phyloP scores from a whole-genome alignment of 2,113 vertebrate species.

The Trochalopteron elliotii region DNA sequence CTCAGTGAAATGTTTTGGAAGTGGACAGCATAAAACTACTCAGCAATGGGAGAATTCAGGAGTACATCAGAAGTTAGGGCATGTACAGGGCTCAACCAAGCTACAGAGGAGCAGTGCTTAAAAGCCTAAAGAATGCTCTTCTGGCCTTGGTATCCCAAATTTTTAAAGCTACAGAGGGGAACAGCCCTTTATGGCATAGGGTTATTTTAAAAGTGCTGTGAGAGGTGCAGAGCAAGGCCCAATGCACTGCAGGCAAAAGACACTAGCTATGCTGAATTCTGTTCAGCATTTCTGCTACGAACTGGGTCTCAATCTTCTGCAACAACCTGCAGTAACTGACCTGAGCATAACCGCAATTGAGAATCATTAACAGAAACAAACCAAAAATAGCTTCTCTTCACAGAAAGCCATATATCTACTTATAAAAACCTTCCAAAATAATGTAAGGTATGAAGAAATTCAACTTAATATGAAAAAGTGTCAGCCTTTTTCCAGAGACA shows the following conservation, averaged over 20 bases:
- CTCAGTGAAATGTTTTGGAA: neutral
- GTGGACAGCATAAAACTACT: neutral
- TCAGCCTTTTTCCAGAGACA: neutral
- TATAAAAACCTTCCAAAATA: neutral
- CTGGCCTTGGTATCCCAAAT: too few species aligned
- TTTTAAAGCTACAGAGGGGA: neutral
- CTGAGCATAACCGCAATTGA: neutral
- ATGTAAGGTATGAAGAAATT: neutral
- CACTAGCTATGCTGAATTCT: neutral
- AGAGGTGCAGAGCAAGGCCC: neutral
- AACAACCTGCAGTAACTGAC: neutral
- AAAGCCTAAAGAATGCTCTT: neutral
- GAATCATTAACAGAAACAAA: neutral
- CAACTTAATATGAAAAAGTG: neutral
- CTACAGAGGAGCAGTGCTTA: neutral
- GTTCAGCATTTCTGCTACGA: neutral
- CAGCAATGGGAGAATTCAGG: neutral
- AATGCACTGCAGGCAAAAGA: fast-evolving
- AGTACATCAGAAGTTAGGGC: neutral
- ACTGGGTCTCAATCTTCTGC: neutral
- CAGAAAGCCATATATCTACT: neutral
- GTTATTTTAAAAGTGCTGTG: neutral
- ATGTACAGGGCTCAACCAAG: fast-evolving
- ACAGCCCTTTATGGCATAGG: neutral
- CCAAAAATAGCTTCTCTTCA: neutral